Percentiles rank a stretch among this genome's conserved stretches.
Evolutionary conservation across 2,113 vertebrate genomes (phyloP).

Genomic region (Pseudorhombus dupliciocellatus): DNA sequence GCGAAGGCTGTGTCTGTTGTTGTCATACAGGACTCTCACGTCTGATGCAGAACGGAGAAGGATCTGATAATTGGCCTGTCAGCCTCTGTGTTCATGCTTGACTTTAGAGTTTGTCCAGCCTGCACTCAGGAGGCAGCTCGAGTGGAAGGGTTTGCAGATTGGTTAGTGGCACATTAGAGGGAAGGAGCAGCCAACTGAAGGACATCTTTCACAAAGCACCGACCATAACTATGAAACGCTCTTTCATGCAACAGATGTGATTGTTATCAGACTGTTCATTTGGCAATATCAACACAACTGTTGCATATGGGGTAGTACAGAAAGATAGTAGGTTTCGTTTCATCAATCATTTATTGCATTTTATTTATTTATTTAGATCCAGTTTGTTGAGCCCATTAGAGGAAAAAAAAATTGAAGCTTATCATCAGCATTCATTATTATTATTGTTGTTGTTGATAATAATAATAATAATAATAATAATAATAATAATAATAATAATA

Average conservation of each 20-base stretch:
- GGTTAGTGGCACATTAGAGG: conserved; percentile 11
- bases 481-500: too few relatives aligned
- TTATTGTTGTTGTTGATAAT: too few relatives aligned
- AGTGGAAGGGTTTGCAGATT: not conserved
- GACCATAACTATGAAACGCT: too few relatives aligned
- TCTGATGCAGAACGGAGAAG: conserved; percentile 62
- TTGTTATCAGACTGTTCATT: too few relatives aligned
- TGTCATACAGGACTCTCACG: conserved; percentile 69
- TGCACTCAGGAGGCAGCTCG: conserved; percentile 34
- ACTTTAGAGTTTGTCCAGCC: conserved; percentile 64
- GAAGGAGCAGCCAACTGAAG: conserved; percentile 3
- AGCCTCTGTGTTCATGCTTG: conserved; percentile 73
- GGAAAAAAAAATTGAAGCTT: too few relatives aligned
- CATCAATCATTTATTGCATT: too few relatives aligned
- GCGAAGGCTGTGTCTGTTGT: conserved; percentile 66
- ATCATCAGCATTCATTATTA: too few relatives aligned
- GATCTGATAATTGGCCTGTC: conserved; percentile 79
- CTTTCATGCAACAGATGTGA: not conserved
- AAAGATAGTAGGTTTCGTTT: too few relatives aligned
- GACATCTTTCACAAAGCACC: not conserved
- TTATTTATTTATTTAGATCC: too few relatives aligned
- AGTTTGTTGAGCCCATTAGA: too few relatives aligned
- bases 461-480: too few relatives aligned
- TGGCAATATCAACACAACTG: not conserved
- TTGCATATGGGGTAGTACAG: too few relatives aligned